Evolutionary conservation across 2,888 invertebrate species (phyloP).

Genomic region (Rosalia funebris): DNA sequence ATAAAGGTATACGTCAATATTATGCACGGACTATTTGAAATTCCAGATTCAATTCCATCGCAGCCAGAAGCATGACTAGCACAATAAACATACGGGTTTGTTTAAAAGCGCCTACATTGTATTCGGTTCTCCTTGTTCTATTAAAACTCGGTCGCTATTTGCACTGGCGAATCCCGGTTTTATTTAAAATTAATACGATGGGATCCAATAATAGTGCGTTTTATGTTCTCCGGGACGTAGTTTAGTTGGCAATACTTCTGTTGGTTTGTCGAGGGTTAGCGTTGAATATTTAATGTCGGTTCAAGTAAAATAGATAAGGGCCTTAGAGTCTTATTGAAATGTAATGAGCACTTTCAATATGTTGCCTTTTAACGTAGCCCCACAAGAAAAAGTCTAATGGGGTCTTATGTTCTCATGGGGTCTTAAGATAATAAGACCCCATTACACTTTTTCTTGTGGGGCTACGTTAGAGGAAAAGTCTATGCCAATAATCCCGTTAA

Average conservation of each 20-base stretch:
- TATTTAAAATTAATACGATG: constrained; percentile 33
- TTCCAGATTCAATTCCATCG: constrained; percentile 22
- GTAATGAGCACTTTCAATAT: too few relatives aligned
- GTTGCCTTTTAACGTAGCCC: too few relatives aligned
- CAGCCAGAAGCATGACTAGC: constrained; percentile 13
- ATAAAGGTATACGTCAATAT: too few relatives aligned
- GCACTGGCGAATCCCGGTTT: constrained; percentile 24
- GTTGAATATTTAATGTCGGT: constrained; percentile 13
- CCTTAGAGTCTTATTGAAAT: too few relatives aligned
- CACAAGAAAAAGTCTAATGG: too few relatives aligned
- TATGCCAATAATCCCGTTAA: too few relatives aligned
- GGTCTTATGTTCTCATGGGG: too few relatives aligned
- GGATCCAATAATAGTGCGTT: constrained; percentile 37
- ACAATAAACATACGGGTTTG: constrained; percentile 23
- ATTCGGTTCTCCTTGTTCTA: constrained; percentile 19
- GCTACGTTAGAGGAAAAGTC: too few relatives aligned
- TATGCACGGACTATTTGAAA: too few relatives aligned
- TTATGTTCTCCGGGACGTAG: constrained; percentile 25
- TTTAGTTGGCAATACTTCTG: neutral
- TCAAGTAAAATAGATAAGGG: neutral
- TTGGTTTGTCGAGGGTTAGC: neutral
- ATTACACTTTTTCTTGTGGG: too few relatives aligned
- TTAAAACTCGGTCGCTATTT: constrained; percentile 6
- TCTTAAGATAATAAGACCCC: too few relatives aligned
- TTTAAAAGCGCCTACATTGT: constrained; percentile 24